phyloP scores from a whole-genome alignment of 2,113 vertebrate species.

The Passer domesticus region DNA sequence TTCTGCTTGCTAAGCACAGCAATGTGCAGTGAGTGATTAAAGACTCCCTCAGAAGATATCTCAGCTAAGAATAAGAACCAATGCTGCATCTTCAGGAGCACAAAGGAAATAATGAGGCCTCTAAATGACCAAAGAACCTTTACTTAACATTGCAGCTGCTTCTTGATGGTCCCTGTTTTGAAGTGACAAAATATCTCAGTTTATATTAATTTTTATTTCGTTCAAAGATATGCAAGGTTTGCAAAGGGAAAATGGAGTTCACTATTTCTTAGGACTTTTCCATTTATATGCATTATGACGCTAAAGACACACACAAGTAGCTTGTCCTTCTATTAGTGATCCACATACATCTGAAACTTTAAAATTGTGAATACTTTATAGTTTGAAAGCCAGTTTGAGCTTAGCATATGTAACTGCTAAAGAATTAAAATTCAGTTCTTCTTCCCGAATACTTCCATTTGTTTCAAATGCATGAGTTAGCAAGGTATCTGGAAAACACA shows the following conservation, averaged over 20 bases:
- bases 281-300: not conserved
- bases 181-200: not conserved
- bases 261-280: not conserved
- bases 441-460: not conserved
- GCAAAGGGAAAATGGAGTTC: not conserved
- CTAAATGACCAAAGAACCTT: not conserved
- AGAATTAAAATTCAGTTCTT: not conserved
- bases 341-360: not conserved
- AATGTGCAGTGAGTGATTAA: not conserved
- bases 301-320: not conserved
- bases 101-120: not conserved
- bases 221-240: not conserved
- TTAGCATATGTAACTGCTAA: not conserved
- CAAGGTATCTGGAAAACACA: not conserved
- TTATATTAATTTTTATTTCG: not conserved
- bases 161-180: not conserved
- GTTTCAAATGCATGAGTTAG: not conserved
- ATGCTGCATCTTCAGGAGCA: not conserved
- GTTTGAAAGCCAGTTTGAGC: not conserved
- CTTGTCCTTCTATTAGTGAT: not conserved
- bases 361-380: not conserved
- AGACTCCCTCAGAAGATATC: not conserved
- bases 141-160: not conserved
- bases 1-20: not conserved
- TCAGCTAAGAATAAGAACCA: not conserved